phyloP scores from a whole-genome alignment of 1,140 invertebrate genomes.

The Gonioctena quinquepunctata region DNA sequence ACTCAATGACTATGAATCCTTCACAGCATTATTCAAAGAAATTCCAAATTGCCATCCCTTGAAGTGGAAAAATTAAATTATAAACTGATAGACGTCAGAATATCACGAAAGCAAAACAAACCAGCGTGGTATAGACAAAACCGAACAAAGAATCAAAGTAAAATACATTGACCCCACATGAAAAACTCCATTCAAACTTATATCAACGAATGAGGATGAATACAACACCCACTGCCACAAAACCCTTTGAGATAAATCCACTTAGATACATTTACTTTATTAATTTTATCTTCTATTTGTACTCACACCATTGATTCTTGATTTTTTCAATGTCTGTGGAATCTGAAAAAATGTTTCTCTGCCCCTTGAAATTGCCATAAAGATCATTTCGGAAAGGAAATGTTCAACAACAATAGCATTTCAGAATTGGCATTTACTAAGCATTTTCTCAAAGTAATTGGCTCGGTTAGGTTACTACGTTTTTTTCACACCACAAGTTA shows the following conservation, averaged over 20 bases:
- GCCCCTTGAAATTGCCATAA: too few relatives aligned
- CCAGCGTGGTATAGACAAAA: slow-evolving; percentile 20
- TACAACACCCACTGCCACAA: slow-evolving; percentile 8
- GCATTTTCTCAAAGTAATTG: too few relatives aligned
- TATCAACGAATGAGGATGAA: slow-evolving; percentile 7
- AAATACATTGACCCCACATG: slow-evolving; percentile 23
- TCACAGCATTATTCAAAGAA: neutral
- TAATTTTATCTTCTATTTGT: too few relatives aligned
- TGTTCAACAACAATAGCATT: too few relatives aligned
- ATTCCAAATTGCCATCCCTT: slow-evolving; percentile 16
- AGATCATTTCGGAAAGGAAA: too few relatives aligned
- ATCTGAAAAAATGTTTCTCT: too few relatives aligned
- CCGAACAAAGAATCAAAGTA: slow-evolving; percentile 12
- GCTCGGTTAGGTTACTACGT: too few relatives aligned
- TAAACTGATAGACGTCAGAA: slow-evolving; percentile 19
- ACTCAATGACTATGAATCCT: slow-evolving; percentile 8
- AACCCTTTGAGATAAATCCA: neutral
- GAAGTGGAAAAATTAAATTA: slow-evolving; percentile 1
- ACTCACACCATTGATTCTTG: too few relatives aligned
- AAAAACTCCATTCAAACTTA: neutral
- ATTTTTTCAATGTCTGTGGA: too few relatives aligned
- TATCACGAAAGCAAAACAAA: slow-evolving; percentile 24
- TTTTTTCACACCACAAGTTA: too few relatives aligned
- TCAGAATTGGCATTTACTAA: too few relatives aligned
- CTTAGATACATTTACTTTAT: too few relatives aligned